Percentiles rank a stretch among this genome's conserved stretches.
phyloP scores from a whole-genome alignment of 2,797 vertebrate genomes.

The Enteromius afrohamiltoni region DNA sequence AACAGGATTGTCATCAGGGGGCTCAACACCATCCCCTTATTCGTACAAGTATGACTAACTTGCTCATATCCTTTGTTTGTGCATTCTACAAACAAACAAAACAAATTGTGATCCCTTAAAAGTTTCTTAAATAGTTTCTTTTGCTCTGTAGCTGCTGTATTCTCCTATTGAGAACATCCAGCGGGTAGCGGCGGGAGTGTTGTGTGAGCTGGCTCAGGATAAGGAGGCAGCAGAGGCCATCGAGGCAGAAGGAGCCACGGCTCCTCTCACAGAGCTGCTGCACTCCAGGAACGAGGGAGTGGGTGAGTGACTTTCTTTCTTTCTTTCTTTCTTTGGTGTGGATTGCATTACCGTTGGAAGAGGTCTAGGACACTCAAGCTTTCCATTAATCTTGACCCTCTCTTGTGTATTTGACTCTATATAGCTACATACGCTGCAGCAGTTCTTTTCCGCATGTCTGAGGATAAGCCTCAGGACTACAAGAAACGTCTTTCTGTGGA shows the following conservation, averaged over 20 bases:
- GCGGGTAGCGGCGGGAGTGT: slow-evolving; percentile 96
- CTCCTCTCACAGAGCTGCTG: slow-evolving; percentile 93
- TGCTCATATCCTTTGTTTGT: not conserved
- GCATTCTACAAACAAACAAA: not conserved
- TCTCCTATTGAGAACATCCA: slow-evolving; percentile 99
- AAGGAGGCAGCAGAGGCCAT: slow-evolving; percentile 98
- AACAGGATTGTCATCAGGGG: slow-evolving; percentile 97
- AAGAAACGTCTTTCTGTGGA: slow-evolving; percentile 97
- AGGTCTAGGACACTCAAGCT: not conserved
- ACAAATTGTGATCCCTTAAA: not conserved
- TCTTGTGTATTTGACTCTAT: slow-evolving; percentile 32
- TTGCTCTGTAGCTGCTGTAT: slow-evolving; percentile 86
- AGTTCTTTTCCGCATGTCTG: slow-evolving; percentile 98
- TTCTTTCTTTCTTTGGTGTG: not conserved
- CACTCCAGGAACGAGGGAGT: slow-evolving; percentile 98
- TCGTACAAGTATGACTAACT: slow-evolving; percentile 87
- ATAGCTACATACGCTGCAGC: slow-evolving; percentile 96
- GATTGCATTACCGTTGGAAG: not conserved
- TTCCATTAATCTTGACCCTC: not conserved
- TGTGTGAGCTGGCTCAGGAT: slow-evolving; percentile 98
- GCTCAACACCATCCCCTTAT: slow-evolving; percentile 97
- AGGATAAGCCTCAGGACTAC: slow-evolving; percentile 98
- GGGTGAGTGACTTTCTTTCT: slow-evolving; percentile 78
- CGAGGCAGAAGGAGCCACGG: slow-evolving; percentile 96
- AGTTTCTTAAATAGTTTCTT: not conserved